These are phyloP conservation scores for Phoxinus phoxinus DNA, from an alignment of 2,113 vertebrate genomes.

Conservation along the genomic window DNA sequence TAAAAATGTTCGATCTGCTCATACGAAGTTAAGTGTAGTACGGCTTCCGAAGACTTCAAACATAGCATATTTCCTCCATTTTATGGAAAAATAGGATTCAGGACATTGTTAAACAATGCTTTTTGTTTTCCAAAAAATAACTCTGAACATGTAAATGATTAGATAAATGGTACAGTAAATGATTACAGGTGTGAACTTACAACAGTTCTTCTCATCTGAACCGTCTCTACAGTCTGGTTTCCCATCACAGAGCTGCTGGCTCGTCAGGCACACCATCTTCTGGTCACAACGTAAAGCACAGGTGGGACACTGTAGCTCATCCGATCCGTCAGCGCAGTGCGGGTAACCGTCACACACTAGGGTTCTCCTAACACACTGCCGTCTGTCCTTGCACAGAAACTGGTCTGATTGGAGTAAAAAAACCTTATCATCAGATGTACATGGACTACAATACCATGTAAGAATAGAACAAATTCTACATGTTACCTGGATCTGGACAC, in stretches of 20 bases:
- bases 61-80: no score
- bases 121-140: no score
- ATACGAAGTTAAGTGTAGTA: no score
- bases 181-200: slow-evolving; percentile 21
- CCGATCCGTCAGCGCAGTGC: slow-evolving; percentile 83
- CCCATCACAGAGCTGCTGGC: slow-evolving; percentile 79
- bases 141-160: neutral
- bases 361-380: slow-evolving; percentile 66
- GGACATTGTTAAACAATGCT: no score
- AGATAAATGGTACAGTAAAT: neutral
- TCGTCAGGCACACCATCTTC: slow-evolving; percentile 72
- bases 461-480: neutral
- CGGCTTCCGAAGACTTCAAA: no score
- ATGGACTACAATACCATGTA: neutral
- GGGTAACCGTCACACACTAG: slow-evolving; percentile 79
- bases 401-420: slow-evolving; percentile 60
- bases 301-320: slow-evolving; percentile 77
- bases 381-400: slow-evolving; percentile 79
- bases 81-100: no score
- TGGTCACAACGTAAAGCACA: slow-evolving; percentile 68
- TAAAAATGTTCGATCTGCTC: no score
- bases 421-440: neutral
- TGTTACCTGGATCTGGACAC: slow-evolving; percentile 43
- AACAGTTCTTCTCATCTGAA: slow-evolving; percentile 71
- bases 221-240: slow-evolving; percentile 82